phyloP scores from a whole-genome alignment of 2,888 invertebrate genomes.

The Andrena flavipes region DNA sequence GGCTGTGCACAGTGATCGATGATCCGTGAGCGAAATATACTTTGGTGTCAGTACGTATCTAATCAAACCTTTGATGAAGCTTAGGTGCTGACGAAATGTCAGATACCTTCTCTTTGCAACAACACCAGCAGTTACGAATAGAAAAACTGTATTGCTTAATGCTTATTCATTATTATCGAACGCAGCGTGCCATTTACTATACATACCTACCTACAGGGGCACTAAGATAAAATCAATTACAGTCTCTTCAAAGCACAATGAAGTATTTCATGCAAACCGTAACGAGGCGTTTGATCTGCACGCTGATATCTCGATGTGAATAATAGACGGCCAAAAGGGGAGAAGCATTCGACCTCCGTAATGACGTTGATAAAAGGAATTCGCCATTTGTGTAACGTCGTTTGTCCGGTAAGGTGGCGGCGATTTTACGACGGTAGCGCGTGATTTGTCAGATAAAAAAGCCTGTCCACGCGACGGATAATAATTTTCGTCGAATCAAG shows the following conservation, averaged over 20 bases:
- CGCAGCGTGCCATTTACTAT: neutral
- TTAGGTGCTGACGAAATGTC: conserved; percentile 1
- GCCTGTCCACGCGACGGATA: conserved; percentile 25
- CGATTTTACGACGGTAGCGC: conserved; percentile 47
- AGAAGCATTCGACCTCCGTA: neutral
- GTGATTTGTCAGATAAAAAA: conserved; percentile 47
- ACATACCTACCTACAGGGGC: neutral
- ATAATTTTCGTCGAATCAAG: conserved; percentile 42
- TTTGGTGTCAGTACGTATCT: neutral
- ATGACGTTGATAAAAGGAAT: conserved; percentile 48
- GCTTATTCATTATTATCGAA: neutral
- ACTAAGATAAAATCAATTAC: neutral
- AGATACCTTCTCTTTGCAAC: neutral
- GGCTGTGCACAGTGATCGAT: neutral
- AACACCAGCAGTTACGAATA: neutral
- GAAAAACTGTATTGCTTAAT: neutral
- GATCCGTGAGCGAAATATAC: neutral
- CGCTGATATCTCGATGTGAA: neutral
- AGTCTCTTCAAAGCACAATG: neutral
- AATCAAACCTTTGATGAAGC: neutral
- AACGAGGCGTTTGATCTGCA: neutral
- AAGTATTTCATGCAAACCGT: neutral
- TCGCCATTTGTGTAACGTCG: conserved; percentile 22
- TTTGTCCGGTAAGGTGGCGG: conserved; percentile 14
- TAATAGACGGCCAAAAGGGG: neutral